These are phyloP conservation scores for Caerostris extrusa DNA, from an alignment of 1,140 invertebrate genomes.

Conservation along the genomic window DNA sequence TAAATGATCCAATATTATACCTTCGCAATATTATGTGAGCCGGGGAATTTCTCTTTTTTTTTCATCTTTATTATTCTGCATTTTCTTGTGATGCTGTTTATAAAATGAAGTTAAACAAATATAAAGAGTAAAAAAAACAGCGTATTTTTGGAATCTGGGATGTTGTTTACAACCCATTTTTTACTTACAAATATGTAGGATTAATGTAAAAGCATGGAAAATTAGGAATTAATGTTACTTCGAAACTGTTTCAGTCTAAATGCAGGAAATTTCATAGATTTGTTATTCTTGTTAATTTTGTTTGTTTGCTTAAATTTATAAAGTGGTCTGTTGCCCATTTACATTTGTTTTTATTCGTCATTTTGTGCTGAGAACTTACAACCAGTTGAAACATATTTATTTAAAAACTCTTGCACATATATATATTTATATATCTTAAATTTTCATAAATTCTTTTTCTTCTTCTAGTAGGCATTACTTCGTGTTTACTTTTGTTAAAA, in stretches of 20 bases:
- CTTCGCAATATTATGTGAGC: slow-evolving; percentile 39
- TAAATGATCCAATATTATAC: slow-evolving; percentile 54
- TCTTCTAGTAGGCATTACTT: too few relatives aligned
- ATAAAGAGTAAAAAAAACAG: not conserved
- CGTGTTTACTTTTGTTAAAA: too few relatives aligned
- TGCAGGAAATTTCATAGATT: not conserved
- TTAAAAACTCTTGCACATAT: too few relatives aligned
- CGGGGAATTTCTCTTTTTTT: slow-evolving; percentile 18
- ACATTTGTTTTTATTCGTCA: too few relatives aligned
- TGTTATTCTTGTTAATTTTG: too few relatives aligned
- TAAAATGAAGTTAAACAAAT: slow-evolving; percentile 46
- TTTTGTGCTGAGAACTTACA: too few relatives aligned
- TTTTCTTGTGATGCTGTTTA: slow-evolving; percentile 57
- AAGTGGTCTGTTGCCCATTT: too few relatives aligned
- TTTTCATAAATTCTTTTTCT: too few relatives aligned
- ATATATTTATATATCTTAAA: too few relatives aligned
- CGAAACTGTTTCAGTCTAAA: not conserved
- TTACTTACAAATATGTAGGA: not conserved
- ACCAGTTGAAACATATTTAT: too few relatives aligned
- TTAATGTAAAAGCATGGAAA: not conserved
- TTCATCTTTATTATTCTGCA: slow-evolving; percentile 43
- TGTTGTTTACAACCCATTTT: slow-evolving; percentile 22
- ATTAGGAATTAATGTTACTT: not conserved
- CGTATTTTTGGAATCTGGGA: slow-evolving; percentile 1
- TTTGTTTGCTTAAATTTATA: too few relatives aligned